These are phyloP conservation scores for Indicator maculatus DNA, from an alignment of 2,113 vertebrate species.

Conservation along the genomic window DNA sequence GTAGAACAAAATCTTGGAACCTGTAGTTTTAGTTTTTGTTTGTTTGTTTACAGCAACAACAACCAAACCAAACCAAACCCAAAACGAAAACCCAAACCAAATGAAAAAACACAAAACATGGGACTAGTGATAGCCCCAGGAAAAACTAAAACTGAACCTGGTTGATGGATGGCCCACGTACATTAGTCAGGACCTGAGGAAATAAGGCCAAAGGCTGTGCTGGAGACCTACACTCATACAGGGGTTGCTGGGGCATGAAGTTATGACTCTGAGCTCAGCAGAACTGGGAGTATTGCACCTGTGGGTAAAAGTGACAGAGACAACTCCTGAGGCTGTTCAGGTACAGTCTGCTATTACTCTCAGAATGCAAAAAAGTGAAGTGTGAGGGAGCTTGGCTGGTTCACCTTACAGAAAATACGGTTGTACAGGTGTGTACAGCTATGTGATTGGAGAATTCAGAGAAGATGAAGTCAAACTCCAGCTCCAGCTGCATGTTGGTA, in stretches of 20 bases:
- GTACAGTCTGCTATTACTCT: rapidly evolving
- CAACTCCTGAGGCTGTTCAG: background rate
- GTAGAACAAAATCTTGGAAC: background rate
- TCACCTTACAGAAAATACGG: background rate
- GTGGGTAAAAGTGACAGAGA: rapidly evolving
- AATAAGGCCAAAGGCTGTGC: background rate
- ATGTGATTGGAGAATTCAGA: background rate
- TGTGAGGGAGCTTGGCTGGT: background rate
- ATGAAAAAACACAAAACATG: background rate
- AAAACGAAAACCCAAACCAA: background rate
- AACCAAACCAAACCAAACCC: too few relatives aligned
- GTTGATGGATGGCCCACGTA: background rate
- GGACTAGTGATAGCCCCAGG: background rate
- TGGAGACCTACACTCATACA: background rate
- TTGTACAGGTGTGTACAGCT: background rate
- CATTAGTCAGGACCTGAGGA: background rate
- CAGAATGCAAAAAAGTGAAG: rapidly evolving
- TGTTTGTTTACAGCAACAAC: too few relatives aligned
- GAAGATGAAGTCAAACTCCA: background rate
- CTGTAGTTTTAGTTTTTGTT: too few relatives aligned
- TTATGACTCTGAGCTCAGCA: background rate
- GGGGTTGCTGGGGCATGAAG: background rate
- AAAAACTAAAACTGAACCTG: background rate
- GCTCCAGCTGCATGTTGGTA: background rate
- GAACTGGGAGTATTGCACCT: rapidly evolving